Evolutionary conservation across 2,888 invertebrate species (phyloP), one percentile per base, ranked within the genome.

Genomic region (Cremastobaeus sp.): DNA sequence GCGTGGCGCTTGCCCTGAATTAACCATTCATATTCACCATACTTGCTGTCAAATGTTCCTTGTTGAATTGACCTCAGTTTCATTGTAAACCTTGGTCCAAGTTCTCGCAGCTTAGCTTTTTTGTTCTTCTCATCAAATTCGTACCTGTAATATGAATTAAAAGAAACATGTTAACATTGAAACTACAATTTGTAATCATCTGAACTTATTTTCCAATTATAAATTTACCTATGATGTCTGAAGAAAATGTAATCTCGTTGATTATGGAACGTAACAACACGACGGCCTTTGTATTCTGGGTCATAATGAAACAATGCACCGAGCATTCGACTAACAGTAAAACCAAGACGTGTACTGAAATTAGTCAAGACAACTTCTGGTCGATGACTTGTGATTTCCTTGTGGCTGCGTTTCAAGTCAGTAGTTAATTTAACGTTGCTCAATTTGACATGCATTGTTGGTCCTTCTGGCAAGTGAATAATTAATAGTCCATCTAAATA

Each of bases 201-300:
- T 25, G 4, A 25, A 34, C 14, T 14, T 14, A 35, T 14, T 35
- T 14, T 35, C 12, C 2, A 6, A 12, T 35, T 35, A 14, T 62
- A 39, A 43, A 32, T 3, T 21, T 57, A 66, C 92, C 97, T 92
- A 88, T 99, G 98, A 88, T 99, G 98, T 64, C 99, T 92, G 87
- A 99, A 98, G 89, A 99, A 99, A 81, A 99, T 96, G 86, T 95
- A 99, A 89, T 99, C 99, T 69, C 99, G 90, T 88, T 99, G 99
- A 89, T 99, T 99, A 88, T 99, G 99, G 88, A 99, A 98, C 21
- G 99, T 98, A 73, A 97, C 96, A 0, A 94, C 96, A 73, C 98
- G 91, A 2, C 97, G 91, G 0, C 99, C 99, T 76, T 92, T 92
- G 88, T 98, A 99, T 88, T 99, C 93, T 0, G 99, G 99, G 88